These are phyloP conservation scores for Oreochromis niloticus DNA, from an alignment of 2,113 vertebrate species.

Conservation along the genomic window DNA sequence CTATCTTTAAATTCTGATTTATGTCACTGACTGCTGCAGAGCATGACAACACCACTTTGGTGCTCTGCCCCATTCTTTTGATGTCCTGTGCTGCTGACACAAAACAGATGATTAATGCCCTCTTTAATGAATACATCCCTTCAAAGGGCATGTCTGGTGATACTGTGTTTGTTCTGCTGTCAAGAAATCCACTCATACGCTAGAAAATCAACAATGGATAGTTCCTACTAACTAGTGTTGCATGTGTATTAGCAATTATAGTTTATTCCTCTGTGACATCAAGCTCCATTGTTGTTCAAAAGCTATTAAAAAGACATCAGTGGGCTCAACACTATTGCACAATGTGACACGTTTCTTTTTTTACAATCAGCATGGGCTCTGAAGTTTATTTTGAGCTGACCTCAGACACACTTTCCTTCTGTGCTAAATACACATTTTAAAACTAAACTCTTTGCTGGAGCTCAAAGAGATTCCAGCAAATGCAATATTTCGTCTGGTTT, in stretches of 20 bases:
- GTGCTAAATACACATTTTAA: neutral
- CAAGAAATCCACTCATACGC: neutral
- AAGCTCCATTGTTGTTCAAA: slow-evolving; percentile 10
- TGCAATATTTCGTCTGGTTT: neutral
- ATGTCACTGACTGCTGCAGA: neutral
- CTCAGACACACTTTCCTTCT: neutral
- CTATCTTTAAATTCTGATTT: neutral
- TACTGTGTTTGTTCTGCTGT: neutral
- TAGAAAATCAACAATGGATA: neutral
- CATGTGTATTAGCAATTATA: neutral
- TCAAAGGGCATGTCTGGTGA: neutral
- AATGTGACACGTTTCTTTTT: neutral
- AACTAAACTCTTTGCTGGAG: neutral
- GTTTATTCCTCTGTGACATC: neutral
- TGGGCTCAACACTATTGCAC: neutral
- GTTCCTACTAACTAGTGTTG: neutral
- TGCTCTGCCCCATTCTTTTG: neutral
- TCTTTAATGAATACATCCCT: neutral
- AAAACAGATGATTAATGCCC: neutral
- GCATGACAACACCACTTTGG: neutral
- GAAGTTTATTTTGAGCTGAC: neutral
- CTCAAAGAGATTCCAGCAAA: neutral
- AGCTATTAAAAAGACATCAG: slow-evolving; percentile 24
- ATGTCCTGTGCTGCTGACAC: neutral
- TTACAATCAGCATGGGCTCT: neutral